Base-by-base conservation (phyloP, 2,113 vertebrate genomes). In the Chauna torquata region DNA sequence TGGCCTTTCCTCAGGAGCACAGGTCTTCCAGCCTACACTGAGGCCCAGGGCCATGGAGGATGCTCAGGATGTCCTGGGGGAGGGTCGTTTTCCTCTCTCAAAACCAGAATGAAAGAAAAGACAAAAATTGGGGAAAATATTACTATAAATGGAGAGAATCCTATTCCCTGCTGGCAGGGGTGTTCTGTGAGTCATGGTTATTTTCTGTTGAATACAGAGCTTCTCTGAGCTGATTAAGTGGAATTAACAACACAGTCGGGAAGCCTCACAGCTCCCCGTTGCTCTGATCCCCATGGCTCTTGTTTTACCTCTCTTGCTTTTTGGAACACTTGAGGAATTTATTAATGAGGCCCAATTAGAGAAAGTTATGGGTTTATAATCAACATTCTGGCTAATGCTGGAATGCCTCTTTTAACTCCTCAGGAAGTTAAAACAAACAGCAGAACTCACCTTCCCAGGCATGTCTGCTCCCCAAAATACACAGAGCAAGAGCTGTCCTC, bases 311-410 rank as follows among this genome's bases (percentile, higher is more conserved):
- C 96, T 95, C 45, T 62, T 93, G 96, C 79, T 87, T 97, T 96
- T 97, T 82, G 91, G 81, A 96, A 96, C 55, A 72, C 94, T 96
- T 94, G 89, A 98, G 97, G 97, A 98, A 98, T 98, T 98, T 97
- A 97, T 97, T 98, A 98, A 98, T 97, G 97, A 98, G 97, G 75
- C 81, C 96, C 94, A 98, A 96, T 98, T 98, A 98, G 38, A 85
- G 92, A 96, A 96, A 91, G 94, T 52, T 92, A 91, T 88, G 91
- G 81, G 68, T 91, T 97, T 97, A 88, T 94, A 95, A 97, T 97
- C 93, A 97, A 88, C 93, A 84, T 96, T 92, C 72, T 83, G 64
- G 58, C 52, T 92, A 92, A 81, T 44, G 54, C 55, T 93, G 64
- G 36, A 96, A 84, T 38, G 80, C 50, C 77, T 82, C 32, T 82